Evolutionary conservation across 2,888 invertebrate species (phyloP).

Genomic region (Hoplodrina blanda): DNA sequence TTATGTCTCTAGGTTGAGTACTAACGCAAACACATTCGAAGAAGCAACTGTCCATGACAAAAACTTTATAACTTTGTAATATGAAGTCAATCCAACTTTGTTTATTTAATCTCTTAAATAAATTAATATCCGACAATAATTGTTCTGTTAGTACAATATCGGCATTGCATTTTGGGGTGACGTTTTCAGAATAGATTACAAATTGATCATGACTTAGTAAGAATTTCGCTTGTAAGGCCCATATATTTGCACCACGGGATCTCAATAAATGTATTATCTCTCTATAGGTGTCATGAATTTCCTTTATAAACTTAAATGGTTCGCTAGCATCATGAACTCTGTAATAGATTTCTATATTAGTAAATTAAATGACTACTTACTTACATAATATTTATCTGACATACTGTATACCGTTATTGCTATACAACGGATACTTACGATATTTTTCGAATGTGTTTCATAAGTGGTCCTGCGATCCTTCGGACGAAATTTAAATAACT

Average conservation of each 20-base stretch:
- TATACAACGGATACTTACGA: constrained; percentile 70
- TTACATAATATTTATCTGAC: neutral
- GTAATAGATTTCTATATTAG: constrained; percentile 53
- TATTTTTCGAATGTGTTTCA: constrained; percentile 82
- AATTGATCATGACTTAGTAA: constrained; percentile 84
- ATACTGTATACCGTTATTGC: neutral
- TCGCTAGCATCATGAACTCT: constrained; percentile 78
- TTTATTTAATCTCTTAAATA: constrained; percentile 82
- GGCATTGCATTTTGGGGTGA: constrained; percentile 77
- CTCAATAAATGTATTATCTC: constrained; percentile 80
- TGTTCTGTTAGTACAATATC: constrained; percentile 77
- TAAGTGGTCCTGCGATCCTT: constrained; percentile 84
- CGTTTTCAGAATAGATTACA: constrained; percentile 75
- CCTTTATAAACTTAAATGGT: constrained; percentile 78
- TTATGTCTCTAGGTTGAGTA: constrained; percentile 76
- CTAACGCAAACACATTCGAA: constrained; percentile 85
- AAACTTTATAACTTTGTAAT: constrained; percentile 91
- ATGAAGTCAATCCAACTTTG: constrained; percentile 92
- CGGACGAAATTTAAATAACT: constrained; percentile 83
- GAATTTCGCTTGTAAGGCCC: constrained; percentile 80
- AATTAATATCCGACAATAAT: constrained; percentile 71
- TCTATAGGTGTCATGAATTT: constrained; percentile 83
- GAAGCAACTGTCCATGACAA: constrained; percentile 87
- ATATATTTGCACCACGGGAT: constrained; percentile 81
- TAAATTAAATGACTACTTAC: neutral